phyloP scores from a whole-genome alignment of 1,140 invertebrate species.

The Orchesella cincta region DNA sequence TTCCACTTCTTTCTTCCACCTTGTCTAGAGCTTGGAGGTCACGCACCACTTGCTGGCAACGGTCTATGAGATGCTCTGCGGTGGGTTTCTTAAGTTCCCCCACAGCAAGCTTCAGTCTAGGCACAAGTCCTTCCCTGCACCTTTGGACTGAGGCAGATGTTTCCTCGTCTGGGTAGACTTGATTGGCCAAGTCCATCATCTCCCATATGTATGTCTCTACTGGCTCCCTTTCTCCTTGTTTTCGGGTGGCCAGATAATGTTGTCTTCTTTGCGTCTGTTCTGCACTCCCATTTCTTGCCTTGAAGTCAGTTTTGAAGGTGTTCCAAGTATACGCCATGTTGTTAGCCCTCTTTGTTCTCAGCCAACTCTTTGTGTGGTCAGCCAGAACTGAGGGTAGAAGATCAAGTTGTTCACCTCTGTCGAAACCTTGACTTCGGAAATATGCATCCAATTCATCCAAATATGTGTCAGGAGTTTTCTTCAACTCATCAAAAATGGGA shows the following conservation, averaged over 20 bases:
- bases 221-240: background rate
- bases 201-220: background rate
- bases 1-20: too few species aligned
- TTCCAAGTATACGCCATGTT: background rate
- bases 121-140: background rate
- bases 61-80: background rate
- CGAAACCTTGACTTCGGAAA: background rate
- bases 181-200: background rate
- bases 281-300: background rate
- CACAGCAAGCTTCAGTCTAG: background rate
- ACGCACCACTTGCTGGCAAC: too few species aligned
- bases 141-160: background rate
- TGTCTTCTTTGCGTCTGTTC: background rate
- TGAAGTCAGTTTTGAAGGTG: background rate
- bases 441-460: constrained; percentile 15
- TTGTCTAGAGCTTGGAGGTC: too few species aligned
- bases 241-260: background rate
- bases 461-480: constrained; percentile 5
- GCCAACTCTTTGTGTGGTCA: background rate
- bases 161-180: background rate
- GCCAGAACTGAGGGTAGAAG: background rate
- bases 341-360: background rate
- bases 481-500: background rate
- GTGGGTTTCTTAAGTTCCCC: background rate
- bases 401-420: background rate